Base-by-base conservation (phyloP, 2,888 invertebrate species). In the Napeogenes sylphis region DNA sequence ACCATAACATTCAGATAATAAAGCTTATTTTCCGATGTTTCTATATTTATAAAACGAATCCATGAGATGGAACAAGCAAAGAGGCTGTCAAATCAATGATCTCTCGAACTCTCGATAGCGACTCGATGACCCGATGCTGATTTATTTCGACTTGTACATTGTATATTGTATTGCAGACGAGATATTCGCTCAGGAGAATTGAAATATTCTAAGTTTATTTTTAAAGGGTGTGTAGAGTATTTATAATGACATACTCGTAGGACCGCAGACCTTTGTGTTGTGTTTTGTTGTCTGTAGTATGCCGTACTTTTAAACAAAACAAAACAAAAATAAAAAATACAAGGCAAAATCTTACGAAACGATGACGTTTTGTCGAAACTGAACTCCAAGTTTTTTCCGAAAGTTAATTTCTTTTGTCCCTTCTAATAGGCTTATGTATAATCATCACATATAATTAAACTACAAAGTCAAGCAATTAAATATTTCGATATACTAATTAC, bases 21-120 rank as follows among this genome's bases (percentile, higher is more conserved):
- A 61, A 54, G 55, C 57, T 56, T 12, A 57, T 13, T 59, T 58
- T 67, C 5, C 12, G 14, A 3, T 56, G 32, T 33, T 3, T 30
- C 14, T 10, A 6, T 4, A 45, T 35, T 6, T 45, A 2, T 4
- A 2, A 30, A 32, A 21, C 55, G 54, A 2, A 47, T 42, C 33
- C 6, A 3, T 47, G 62, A 53, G 47, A 45, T 63, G 58, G 64
- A 55, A 33, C 21, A 68, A 63, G 68, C 68, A 69, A 42, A 71
- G 70, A 66, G 70, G 67, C 71, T 73, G 73, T 75, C 76, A 75
- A 75, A 75, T 75, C 76, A 75, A 73, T 70, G 73, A 73, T 68
- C 70, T 68, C 70, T 74, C 65, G 72, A 73, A 65, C 60, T 64
- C 58, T 63, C 61, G 67, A 64, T 61, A 68, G 51, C 67, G 70